Base-by-base conservation (phyloP, 2,797 vertebrate genomes). In the Podarcis siculus region DNA sequence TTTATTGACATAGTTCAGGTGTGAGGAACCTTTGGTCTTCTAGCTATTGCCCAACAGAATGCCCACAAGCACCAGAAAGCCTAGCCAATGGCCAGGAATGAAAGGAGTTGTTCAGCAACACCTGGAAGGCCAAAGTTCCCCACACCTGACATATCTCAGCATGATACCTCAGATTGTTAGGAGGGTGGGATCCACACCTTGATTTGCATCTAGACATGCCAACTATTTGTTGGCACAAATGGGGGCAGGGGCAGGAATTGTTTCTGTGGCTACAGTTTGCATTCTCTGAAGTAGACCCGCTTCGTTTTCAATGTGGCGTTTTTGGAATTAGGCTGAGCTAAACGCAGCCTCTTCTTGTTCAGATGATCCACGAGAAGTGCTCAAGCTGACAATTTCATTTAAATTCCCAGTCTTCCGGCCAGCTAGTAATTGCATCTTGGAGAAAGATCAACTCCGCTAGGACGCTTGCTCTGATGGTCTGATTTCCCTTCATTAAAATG, bases 341-440 rank as follows among this genome's bases (percentile, higher is more conserved):
- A 75, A 39, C 1, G 35, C 27, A 35, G 19, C 39, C 23, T 67
- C 8, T 25, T 37, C 67, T 83, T 71, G 78, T 78, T 83, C 25
- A 21, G 73, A 83, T 55, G 73, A 71, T 83, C 45, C 49, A n/a
- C 71, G 39, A 69, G 76, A 88, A 78, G 64, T 83, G 64, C 75
- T 83, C 64, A 25, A 61, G 64, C 71, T 83, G 66, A 83, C 81
- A 83, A 55, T 88, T 87, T 88, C 87, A 88, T 88, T 88, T 83
- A 69, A 71, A 71, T 88, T 88, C 81, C 64, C 81, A 32, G 32
- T 37, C 42, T 88, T 71, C 27, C 32, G 81, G 81, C 73, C 81
- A 79, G 64, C 81, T 78, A 39, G 39, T 88, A 88, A 88, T 88
- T 83, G 81, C 73, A 78, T 83, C 81, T 78, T 88, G 87, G 81